A percentile compares a stretch with the other conserved stretches of the same genome.
Evolutionary conservation across 2,888 invertebrate species (phyloP).

Genomic region (Epiperipatus broadwayi): DNA sequence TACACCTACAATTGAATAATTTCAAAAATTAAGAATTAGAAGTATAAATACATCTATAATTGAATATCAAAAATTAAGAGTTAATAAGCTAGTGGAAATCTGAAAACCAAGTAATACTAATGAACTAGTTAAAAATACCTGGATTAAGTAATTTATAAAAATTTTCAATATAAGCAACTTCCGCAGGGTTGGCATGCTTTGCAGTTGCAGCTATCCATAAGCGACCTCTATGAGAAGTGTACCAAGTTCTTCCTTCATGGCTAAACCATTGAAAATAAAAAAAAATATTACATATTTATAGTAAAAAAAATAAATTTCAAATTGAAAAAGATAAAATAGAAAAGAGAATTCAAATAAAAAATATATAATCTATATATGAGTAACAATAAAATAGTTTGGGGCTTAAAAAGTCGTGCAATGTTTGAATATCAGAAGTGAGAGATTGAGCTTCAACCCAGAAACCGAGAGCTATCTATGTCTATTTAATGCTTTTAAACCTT

Average conservation of each 20-base stretch:
- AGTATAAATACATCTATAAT: conserved; percentile 4
- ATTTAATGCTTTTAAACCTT: too few species aligned
- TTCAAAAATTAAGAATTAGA: conserved; percentile 10
- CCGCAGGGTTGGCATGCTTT: conserved; percentile 47
- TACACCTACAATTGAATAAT: conserved; percentile 33
- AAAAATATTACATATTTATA: conserved; percentile 1
- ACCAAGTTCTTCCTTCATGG: conserved; percentile 88
- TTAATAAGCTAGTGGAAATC: conserved; percentile 18
- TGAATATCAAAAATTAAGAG: conserved; percentile 15
- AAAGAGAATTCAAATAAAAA: neutral
- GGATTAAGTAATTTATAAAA: conserved; percentile 35
- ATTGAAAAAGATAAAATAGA: conserved; percentile 27
- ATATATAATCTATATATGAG: neutral
- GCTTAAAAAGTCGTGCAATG: too few species aligned
- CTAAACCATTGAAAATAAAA: conserved; percentile 13
- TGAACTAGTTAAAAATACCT: neutral
- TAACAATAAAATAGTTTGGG: too few species aligned
- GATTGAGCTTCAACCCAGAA: too few species aligned
- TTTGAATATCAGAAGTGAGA: too few species aligned
- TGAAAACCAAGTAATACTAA: conserved; percentile 17
- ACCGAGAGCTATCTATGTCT: too few species aligned
- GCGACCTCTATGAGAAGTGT: conserved; percentile 68
- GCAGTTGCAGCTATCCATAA: conserved; percentile 83
- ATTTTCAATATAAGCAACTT: conserved; percentile 46
- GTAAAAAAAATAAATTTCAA: neutral